Evolutionary conservation across 2,113 vertebrate genomes (phyloP).

Genomic region (Hyaena hyaena): DNA sequence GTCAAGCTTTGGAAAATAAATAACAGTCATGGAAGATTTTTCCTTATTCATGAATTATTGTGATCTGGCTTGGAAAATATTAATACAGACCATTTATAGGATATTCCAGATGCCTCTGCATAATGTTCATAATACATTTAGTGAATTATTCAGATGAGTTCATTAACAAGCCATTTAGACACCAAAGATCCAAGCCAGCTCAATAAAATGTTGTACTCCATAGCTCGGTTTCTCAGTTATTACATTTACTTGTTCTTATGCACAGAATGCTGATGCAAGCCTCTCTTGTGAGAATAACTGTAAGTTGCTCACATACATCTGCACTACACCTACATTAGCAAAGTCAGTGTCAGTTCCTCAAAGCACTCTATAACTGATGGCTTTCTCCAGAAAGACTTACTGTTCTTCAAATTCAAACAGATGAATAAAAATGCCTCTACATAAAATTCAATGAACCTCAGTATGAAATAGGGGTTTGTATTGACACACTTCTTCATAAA

Average conservation of each 20-base stretch:
- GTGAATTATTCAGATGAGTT: conserved; percentile 51
- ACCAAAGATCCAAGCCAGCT: not conserved
- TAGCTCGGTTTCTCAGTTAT: not conserved
- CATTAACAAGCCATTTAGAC: conserved; percentile 38
- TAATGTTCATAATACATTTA: not conserved
- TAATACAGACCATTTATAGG: not conserved
- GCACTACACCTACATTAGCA: not conserved
- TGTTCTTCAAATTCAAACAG: not conserved
- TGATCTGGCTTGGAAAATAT: not conserved
- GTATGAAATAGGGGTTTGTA: not conserved
- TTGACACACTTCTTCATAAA: not conserved
- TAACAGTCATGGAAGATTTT: not conserved
- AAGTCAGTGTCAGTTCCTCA: not conserved
- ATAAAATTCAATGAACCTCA: not conserved
- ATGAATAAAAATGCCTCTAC: not conserved
- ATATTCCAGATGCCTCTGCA: not conserved
- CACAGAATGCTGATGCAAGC: not conserved
- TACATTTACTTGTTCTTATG: not conserved
- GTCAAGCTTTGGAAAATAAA: conserved; percentile 25
- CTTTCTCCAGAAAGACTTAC: conserved; percentile 20
- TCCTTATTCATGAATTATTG: not conserved
- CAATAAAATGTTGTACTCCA: not conserved
- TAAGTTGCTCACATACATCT: not conserved
- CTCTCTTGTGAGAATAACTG: not conserved
- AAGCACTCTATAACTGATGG: not conserved